Percentiles rank a stretch among this genome's conserved stretches.
phyloP scores from a whole-genome alignment of 2,113 vertebrate genomes.

The Oncorhynchus kisutch region DNA sequence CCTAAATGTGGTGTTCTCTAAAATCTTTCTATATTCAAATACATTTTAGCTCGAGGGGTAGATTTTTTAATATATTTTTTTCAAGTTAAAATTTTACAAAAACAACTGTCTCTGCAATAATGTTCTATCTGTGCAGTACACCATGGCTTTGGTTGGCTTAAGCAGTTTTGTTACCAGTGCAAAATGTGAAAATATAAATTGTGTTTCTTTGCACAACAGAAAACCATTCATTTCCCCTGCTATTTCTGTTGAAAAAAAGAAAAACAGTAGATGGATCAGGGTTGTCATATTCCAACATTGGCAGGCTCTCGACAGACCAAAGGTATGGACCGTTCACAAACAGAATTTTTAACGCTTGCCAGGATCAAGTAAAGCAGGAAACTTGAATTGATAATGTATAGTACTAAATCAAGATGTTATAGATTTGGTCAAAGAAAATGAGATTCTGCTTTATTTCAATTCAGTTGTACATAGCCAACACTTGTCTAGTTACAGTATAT shows the following conservation, averaged over 20 bases:
- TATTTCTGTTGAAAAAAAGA: neutral
- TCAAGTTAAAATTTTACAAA: no score
- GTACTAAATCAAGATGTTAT: no score
- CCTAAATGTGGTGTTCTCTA: neutral
- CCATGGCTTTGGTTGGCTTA: no score
- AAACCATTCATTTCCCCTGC: neutral
- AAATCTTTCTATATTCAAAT: neutral
- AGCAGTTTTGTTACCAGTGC: neutral
- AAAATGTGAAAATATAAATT: neutral
- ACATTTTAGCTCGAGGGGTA: neutral
- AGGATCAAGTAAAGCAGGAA: conserved; percentile 71
- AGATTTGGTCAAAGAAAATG: no score
- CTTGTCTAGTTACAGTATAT: no score
- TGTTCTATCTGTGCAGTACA: no score
- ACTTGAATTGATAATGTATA: conserved; percentile 58
- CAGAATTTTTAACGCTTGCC: conserved; percentile 74
- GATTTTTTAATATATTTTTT: neutral
- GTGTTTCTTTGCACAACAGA: neutral
- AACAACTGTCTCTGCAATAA: no score
- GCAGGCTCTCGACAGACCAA: conserved; percentile 70
- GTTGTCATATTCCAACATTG: conserved; percentile 64
- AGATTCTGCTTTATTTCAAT: no score
- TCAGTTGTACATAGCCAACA: no score
- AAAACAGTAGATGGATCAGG: conserved; percentile 24
- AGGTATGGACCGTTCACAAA: conserved; percentile 58